These are phyloP conservation scores for Anarrhichthys ocellatus DNA, from an alignment of 2,113 vertebrate genomes.

Conservation along the genomic window DNA sequence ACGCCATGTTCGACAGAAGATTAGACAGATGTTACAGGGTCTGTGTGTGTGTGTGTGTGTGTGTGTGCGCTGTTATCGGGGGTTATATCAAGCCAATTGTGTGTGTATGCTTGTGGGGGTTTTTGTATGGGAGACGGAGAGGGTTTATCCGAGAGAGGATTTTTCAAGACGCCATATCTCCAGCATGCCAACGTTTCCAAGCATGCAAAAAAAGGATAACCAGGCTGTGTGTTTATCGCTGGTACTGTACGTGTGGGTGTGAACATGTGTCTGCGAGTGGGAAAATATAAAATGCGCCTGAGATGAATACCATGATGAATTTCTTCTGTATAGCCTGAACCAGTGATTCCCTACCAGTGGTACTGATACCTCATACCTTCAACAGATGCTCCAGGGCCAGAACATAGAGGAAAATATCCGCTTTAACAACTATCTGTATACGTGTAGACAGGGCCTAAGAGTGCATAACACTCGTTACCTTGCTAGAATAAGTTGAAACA, in stretches of 20 bases:
- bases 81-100: slow-evolving; percentile 33
- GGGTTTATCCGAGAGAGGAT: slow-evolving; percentile 62
- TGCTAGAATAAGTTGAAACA: background rate
- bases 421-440: too few relatives aligned
- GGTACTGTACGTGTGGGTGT: slow-evolving; percentile 7
- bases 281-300: slow-evolving; percentile 25
- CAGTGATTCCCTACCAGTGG: slow-evolving; percentile 13
- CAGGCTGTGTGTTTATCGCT: slow-evolving; percentile 19
- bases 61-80: slow-evolving; percentile 24
- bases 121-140: slow-evolving; percentile 36
- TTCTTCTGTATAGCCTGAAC: slow-evolving; percentile 6
- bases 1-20: slow-evolving; percentile 67
- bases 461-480: too few relatives aligned
- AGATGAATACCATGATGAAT: slow-evolving; percentile 21
- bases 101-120: slow-evolving; percentile 1
- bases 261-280: slow-evolving; percentile 32
- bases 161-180: slow-evolving; percentile 57
- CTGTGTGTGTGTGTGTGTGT: slow-evolving; percentile 41
- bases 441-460: too few relatives aligned
- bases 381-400: background rate
- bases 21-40: slow-evolving; percentile 69
- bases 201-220: slow-evolving; percentile 47
- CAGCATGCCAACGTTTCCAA: slow-evolving; percentile 50
- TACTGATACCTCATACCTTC: slow-evolving; percentile 1
- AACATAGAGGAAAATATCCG: background rate